A percentile compares a stretch with the other conserved stretches of the same genome.
Conservation (phyloP, 1,140 invertebrate species). For the Cyrtorhinus lividipennis region DNA sequence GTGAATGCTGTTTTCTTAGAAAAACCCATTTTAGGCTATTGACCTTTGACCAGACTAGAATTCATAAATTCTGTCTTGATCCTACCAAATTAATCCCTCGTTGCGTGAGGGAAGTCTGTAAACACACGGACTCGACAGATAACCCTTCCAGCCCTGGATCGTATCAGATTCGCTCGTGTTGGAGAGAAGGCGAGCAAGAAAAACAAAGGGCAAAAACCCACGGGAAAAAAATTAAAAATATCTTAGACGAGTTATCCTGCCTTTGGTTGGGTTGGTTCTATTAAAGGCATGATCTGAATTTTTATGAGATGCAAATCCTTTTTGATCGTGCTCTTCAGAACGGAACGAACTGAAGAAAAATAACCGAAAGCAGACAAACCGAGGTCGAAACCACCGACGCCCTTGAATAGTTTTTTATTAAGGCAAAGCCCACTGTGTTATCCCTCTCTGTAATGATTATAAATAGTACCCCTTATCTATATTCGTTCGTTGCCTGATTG, state of each 20-base stretch:
- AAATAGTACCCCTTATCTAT: too few species aligned
- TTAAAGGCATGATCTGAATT: background rate
- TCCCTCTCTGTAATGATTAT: too few species aligned
- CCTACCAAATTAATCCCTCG: background rate
- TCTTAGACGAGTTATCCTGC: background rate
- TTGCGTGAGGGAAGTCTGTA: constrained; percentile 10
- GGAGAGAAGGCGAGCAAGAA: too few species aligned
- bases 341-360: background rate
- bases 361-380: too few species aligned
- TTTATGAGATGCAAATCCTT: background rate
- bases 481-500: too few species aligned
- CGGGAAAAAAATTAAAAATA: background rate
- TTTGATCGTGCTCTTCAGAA: background rate
- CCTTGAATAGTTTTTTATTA: too few species aligned
- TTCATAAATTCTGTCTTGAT: background rate
- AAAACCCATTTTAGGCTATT: too few species aligned
- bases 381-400: too few species aligned
- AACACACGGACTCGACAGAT: background rate
- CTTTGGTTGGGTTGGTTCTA: background rate
- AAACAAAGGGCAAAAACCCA: background rate
- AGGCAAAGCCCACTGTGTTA: too few species aligned
- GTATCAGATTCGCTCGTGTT: background rate
- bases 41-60: background rate
- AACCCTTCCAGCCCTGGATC: background rate
- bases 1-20: too few species aligned